Evolutionary conservation across 1,140 invertebrate species (phyloP).

Genomic region (Branchinecta lindahli): DNA sequence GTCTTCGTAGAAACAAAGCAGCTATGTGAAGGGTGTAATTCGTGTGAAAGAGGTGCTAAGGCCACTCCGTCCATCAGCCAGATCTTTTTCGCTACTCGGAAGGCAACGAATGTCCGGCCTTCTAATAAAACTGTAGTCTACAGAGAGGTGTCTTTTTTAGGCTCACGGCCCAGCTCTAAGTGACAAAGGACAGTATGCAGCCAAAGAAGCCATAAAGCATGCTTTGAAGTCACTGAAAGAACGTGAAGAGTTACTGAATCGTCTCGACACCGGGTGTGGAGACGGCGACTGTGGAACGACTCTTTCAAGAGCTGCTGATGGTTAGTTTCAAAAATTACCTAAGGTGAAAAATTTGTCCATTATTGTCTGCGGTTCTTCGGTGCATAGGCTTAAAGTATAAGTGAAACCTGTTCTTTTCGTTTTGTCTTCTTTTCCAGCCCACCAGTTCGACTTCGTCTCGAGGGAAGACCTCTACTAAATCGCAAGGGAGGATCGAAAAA

Average conservation of each 20-base stretch:
- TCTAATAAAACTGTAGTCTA: too few relatives aligned
- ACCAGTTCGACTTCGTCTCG: too few relatives aligned
- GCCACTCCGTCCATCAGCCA: too few relatives aligned
- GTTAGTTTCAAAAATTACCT: constrained; percentile 32
- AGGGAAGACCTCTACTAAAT: too few relatives aligned
- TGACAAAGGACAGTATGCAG: constrained; percentile 12
- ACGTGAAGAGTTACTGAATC: constrained; percentile 45
- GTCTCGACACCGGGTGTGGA: constrained; percentile 53
- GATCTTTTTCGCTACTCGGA: too few relatives aligned
- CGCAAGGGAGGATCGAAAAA: too few relatives aligned
- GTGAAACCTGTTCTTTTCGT: too few relatives aligned
- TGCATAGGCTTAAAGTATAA: background rate
- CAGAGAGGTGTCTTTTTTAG: background rate
- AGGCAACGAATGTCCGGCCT: too few relatives aligned
- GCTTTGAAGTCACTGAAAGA: constrained; percentile 38
- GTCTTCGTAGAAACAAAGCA: too few relatives aligned
- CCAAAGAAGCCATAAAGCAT: constrained; percentile 20
- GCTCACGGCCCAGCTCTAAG: constrained; percentile 15
- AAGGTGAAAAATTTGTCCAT: constrained; percentile 21
- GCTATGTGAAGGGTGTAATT: too few relatives aligned
- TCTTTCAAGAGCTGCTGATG: constrained; percentile 43
- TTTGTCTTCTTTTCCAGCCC: too few relatives aligned
- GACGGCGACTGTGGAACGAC: constrained; percentile 70
- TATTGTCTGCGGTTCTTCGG: constrained; percentile 21
- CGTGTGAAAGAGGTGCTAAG: too few relatives aligned